Evolutionary conservation across 2,888 invertebrate species (phyloP).

Genomic region (Melanotus villosus): DNA sequence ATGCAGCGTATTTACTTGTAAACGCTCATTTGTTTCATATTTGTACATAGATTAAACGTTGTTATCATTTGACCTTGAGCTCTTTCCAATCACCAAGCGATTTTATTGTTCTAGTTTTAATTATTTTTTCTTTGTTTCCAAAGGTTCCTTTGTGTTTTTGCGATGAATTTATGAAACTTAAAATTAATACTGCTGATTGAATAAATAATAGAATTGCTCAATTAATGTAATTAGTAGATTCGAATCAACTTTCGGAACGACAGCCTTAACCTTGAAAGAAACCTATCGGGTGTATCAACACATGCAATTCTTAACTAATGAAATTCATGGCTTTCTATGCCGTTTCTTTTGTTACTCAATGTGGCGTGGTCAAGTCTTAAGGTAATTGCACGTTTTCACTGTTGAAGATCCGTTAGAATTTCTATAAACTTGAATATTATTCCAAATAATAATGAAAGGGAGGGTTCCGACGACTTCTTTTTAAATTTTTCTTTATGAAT

Average conservation of each 20-base stretch:
- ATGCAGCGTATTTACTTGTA: background rate
- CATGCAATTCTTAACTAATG: constrained; percentile 1
- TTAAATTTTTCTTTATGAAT: too few species aligned
- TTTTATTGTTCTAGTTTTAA: background rate
- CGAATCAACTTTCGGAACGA: constrained; percentile 1
- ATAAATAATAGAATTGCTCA: constrained; percentile 1
- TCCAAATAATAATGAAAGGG: background rate
- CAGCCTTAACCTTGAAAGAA: constrained; percentile 9
- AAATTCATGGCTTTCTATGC: constrained; percentile 6
- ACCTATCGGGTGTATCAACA: background rate
- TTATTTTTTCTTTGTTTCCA: background rate
- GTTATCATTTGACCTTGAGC: constrained; percentile 19
- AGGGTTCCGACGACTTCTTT: background rate
- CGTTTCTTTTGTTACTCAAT: constrained; percentile 7
- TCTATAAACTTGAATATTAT: background rate
- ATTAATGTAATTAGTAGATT: background rate
- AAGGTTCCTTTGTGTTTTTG: too few species aligned
- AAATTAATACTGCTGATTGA: background rate
- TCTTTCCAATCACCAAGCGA: constrained; percentile 8
- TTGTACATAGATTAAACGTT: constrained; percentile 3
- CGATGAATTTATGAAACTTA: too few species aligned
- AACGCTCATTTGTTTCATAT: constrained; percentile 9
- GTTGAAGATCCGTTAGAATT: background rate
- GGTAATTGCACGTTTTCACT: background rate
- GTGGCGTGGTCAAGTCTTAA: background rate